Base-by-base conservation (phyloP, 2,888 invertebrate species). In the Parnassius smintheus region DNA sequence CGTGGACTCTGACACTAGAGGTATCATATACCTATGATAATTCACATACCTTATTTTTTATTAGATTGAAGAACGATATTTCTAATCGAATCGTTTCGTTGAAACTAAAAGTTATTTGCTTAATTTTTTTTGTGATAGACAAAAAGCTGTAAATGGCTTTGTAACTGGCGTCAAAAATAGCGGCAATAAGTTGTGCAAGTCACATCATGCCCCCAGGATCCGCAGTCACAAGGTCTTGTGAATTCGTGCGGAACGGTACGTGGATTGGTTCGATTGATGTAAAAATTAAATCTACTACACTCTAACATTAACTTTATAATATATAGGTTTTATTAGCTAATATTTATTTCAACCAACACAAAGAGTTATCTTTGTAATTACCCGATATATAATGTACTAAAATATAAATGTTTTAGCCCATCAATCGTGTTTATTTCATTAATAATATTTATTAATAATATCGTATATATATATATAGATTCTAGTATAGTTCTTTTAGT, bases 151-250 rank as follows among this genome's bases (percentile, higher is more conserved):
- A 59, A 65, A 55, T 67, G 63, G 59, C 61, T 65, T 67, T 65
- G 67, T 61, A 10, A 56, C 51, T 50, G 59, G 61, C 55, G 78
- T 80, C 79, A 77, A 78, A 85, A 85, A 84, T 84, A 85, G 82
- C 82, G 79, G 79, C 76, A 80, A 64, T 49, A 65, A 72, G 76
- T 87, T 86, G 81, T 85, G 88, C 88, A 88, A 88, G 88, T 88
- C 90, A 89, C 87, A 90, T 86, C 86, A 79, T 74, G 77, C 72
- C 78, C 58, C 72, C 84, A 84, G 87, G 89, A 88, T 80, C 83
- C 75, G 75, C 73, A 74, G 71, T 69, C 86, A 35, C 35, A 88
- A 90, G 89, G 89, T 77, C 82, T 78, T 78, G 77, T 18, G 62
- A 80, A 75, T 62, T 84, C 90, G 88, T 90, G 90, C 89, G 74